Conservation (phyloP, 2,797 vertebrate genomes). For the Eulemur mongoz region DNA sequence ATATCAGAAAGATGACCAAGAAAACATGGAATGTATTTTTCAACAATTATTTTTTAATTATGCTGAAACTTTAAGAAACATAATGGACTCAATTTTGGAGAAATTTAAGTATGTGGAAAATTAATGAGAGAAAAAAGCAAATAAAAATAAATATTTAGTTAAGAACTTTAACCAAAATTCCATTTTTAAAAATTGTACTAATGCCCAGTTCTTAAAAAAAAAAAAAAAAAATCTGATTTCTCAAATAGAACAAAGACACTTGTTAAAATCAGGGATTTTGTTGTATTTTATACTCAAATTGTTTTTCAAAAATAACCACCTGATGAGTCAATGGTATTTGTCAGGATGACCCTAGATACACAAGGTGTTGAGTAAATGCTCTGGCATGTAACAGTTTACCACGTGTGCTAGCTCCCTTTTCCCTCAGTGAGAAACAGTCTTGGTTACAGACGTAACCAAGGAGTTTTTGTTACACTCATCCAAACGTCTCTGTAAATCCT, state of each 20-base stretch:
- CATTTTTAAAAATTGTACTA: conserved; percentile 18
- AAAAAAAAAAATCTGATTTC: background rate
- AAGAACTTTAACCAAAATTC: conserved; percentile 26
- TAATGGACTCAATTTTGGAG: background rate
- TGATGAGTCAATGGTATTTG: background rate
- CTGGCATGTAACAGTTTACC: background rate
- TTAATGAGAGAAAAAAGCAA: conserved; percentile 16
- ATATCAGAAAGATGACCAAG: background rate
- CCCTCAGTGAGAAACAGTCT: background rate
- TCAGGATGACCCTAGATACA: background rate
- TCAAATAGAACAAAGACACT: background rate
- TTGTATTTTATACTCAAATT: background rate
- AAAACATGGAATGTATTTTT: background rate
- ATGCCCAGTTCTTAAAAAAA: background rate
- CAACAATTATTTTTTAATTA: background rate
- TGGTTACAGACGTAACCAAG: background rate
- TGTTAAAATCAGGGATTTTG: background rate
- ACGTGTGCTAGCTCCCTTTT: background rate
- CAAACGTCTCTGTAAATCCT: background rate
- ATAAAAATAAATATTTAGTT: conserved; percentile 20
- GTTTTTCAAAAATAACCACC: background rate
- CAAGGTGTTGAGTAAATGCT: background rate
- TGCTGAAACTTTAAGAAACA: background rate
- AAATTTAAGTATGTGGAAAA: conserved; percentile 41
- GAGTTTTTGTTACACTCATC: background rate